Conservation (phyloP, 2,797 vertebrate species). For the Anguilla pacifica region DNA sequence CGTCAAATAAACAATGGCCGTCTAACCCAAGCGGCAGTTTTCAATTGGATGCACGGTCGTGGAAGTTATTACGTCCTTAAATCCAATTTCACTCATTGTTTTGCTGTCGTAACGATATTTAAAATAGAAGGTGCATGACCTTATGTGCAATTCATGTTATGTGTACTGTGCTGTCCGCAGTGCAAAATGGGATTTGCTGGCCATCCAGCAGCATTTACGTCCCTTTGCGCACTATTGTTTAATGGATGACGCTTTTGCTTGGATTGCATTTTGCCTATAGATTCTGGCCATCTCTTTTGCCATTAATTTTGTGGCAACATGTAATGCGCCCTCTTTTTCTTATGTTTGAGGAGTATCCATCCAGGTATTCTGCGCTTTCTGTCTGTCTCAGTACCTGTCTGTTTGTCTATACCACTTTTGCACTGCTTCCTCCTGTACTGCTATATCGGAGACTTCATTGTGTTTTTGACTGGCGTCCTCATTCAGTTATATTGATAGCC, state of each 20-base stretch:
- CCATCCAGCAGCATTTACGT: background rate
- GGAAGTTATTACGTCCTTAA: background rate
- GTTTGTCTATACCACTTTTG: background rate
- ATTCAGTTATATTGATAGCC: background rate
- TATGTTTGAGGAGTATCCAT: background rate
- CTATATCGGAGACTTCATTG: background rate
- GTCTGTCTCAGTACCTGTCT: background rate
- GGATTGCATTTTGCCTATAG: background rate
- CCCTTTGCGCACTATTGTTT: background rate
- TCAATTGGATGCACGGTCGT: background rate
- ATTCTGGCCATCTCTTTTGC: background rate
- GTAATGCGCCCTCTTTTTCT: background rate
- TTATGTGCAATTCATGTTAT: background rate
- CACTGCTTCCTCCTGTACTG: background rate
- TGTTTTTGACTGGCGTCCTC: background rate
- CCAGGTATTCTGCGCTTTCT: background rate
- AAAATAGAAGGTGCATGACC: background rate
- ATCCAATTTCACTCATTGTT: background rate
- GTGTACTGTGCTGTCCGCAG: slow-evolving; percentile 6
- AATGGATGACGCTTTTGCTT: background rate
- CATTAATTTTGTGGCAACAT: background rate
- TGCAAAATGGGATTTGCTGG: background rate
- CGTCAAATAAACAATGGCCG: background rate
- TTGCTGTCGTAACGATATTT: background rate
- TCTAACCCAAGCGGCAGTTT: background rate